Percentiles rank a stretch among this genome's conserved stretches.
Evolutionary conservation across 2,888 invertebrate genomes (phyloP).

Genomic region (Macroteleia sp.): DNA sequence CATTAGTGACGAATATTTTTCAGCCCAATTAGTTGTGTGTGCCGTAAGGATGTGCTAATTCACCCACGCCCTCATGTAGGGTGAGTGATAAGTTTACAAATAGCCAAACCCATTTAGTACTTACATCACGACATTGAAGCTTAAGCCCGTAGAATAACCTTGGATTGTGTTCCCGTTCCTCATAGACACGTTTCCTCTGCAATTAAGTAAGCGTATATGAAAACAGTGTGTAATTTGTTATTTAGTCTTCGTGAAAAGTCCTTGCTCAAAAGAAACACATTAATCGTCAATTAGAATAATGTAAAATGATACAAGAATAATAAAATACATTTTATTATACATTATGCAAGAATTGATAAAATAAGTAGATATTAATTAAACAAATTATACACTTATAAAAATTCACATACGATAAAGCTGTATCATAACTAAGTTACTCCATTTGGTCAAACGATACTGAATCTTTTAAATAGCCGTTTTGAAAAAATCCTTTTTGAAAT

Average conservation of each 20-base stretch:
- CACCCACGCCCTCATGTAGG: conserved; percentile 27
- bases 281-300: no score
- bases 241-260: conserved; percentile 56
- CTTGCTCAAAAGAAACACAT: no score
- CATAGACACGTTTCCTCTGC: conserved; percentile 50
- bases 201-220: conserved; percentile 50
- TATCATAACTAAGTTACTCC: no score
- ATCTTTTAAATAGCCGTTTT: no score
- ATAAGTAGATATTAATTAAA: no score
- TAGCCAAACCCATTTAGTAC: conserved; percentile 52
- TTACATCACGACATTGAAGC: conserved; percentile 42
- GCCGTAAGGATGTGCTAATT: conserved; percentile 43
- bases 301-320: no score
- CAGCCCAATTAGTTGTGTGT: conserved; percentile 14
- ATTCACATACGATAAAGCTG: no score
- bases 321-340: no score
- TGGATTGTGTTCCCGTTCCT: conserved; percentile 42
- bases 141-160: conserved; percentile 42
- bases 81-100: conserved; percentile 42
- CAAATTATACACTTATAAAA: no score
- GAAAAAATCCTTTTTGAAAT: no score
- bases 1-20: conserved; percentile 39
- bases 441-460: no score
- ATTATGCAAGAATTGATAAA: no score
- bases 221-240: conserved; percentile 40